These are phyloP conservation scores for Buathra laborator DNA, from an alignment of 2,888 invertebrate genomes.

Conservation along the genomic window DNA sequence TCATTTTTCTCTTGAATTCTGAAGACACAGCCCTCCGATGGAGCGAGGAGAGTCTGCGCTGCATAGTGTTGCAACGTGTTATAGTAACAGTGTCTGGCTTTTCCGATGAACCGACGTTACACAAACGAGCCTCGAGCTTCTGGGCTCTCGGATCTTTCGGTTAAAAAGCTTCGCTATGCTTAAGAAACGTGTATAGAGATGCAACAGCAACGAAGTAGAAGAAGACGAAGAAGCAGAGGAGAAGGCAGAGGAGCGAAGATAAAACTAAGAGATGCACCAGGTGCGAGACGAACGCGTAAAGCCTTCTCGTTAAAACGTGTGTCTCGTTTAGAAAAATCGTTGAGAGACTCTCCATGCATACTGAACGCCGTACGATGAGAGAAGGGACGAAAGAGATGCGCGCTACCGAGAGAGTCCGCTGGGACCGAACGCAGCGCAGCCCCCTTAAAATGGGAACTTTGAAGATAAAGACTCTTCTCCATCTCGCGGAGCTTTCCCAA, in stretches of 20 bases:
- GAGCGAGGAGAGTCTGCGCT: not conserved
- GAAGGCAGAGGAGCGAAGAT: constrained; percentile 38
- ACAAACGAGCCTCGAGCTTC: constrained; percentile 48
- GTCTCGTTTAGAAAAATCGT: constrained; percentile 70
- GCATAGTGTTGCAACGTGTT: not conserved
- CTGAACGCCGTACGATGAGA: constrained; percentile 39
- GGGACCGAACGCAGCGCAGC: constrained; percentile 41
- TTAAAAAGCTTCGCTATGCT: constrained; percentile 43
- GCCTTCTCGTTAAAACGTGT: constrained; percentile 73
- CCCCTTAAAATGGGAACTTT: constrained; percentile 60
- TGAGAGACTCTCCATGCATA: constrained; percentile 61
- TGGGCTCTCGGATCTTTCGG: constrained; percentile 39
- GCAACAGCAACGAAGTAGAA: not conserved
- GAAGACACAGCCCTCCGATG: not conserved
- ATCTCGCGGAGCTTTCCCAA: constrained; percentile 25
- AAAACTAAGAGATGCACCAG: constrained; percentile 73
- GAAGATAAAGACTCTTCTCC: constrained; percentile 59
- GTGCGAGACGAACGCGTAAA: constrained; percentile 72
- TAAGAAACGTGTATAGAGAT: constrained; percentile 3
- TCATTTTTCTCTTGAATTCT: not conserved
- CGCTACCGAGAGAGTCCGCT: constrained; percentile 26
- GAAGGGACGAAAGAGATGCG: constrained; percentile 39
- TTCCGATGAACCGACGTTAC: constrained; percentile 25
- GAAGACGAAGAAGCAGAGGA: constrained; percentile 31
- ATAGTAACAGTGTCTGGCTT: constrained; percentile 1